Evolutionary conservation across 1,140 invertebrate species (phyloP).

Genomic region (Cylas formicarius): DNA sequence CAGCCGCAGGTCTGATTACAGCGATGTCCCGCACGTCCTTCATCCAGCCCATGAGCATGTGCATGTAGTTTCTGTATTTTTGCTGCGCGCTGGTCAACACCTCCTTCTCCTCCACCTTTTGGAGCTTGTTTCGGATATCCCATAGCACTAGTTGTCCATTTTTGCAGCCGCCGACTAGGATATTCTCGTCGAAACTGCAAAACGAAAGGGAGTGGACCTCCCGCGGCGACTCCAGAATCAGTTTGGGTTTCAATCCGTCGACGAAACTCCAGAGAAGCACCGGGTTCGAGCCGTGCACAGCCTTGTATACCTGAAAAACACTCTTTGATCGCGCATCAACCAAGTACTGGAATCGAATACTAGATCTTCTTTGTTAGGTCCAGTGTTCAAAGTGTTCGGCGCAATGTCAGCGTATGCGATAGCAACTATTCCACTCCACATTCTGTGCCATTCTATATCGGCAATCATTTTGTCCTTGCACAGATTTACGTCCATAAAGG

Average conservation of each 20-base stretch:
- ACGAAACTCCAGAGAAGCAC: conserved; percentile 67
- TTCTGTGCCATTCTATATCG: conserved; percentile 60
- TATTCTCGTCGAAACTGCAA: conserved; percentile 59
- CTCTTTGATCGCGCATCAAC: not conserved
- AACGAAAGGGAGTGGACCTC: conserved; percentile 58
- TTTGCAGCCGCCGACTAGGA: conserved; percentile 60
- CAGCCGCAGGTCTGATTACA: conserved; percentile 50
- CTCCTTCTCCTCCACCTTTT: conserved; percentile 53
- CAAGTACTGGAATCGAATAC: too few relatives aligned
- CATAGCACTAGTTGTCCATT: conserved; percentile 65
- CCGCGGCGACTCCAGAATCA: conserved; percentile 58
- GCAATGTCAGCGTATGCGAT: conserved; percentile 53
- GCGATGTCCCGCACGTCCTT: conserved; percentile 50
- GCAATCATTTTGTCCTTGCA: conserved; percentile 56
- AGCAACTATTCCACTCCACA: conserved; percentile 56
- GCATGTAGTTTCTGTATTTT: conserved; percentile 54
- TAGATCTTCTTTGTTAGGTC: conserved; percentile 20
- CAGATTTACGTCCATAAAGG: conserved; percentile 53
- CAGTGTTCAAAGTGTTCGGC: conserved; percentile 19
- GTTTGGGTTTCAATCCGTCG: conserved; percentile 60
- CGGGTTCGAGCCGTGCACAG: conserved; percentile 48
- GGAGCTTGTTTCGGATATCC: conserved; percentile 62
- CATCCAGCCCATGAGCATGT: conserved; percentile 60
- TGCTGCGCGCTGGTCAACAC: conserved; percentile 55
- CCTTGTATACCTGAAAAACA: conserved; percentile 34